Evolutionary conservation across 2,888 invertebrate genomes (phyloP).

Genomic region (Eupithecia insigniata): DNA sequence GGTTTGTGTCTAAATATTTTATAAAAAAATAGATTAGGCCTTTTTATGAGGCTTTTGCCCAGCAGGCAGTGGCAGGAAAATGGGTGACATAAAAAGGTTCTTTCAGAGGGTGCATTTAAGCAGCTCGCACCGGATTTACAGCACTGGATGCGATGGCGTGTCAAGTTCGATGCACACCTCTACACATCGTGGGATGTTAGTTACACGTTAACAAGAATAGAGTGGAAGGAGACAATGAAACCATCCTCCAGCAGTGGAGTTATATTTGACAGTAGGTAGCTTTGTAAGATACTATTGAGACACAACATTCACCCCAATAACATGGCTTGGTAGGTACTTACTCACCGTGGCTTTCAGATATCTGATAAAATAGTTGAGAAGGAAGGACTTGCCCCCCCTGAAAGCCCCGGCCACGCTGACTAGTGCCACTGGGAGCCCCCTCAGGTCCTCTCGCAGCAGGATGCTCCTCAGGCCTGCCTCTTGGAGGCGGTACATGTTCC

Average conservation of each 20-base stretch:
- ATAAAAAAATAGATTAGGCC: too few relatives aligned
- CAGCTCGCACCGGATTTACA: too few relatives aligned
- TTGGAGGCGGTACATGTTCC: conserved; percentile 32
- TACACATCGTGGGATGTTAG: not conserved
- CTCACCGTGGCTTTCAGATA: conserved; percentile 47
- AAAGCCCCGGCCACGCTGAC: conserved; percentile 51
- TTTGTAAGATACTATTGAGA: not conserved
- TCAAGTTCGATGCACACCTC: not conserved
- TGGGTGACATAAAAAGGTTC: too few relatives aligned
- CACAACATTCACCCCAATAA: not conserved
- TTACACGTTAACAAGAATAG: not conserved
- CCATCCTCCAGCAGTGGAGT: too few relatives aligned
- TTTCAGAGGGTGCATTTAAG: too few relatives aligned
- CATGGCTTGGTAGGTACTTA: not conserved
- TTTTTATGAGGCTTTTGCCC: too few relatives aligned
- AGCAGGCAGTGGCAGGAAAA: too few relatives aligned
- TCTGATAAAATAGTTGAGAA: conserved; percentile 50
- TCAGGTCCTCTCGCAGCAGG: conserved; percentile 34
- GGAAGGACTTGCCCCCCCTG: conserved; percentile 52
- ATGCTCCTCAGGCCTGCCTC: conserved; percentile 32
- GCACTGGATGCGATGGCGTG: not conserved
- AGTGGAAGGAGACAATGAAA: not conserved
- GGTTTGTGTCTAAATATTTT: too few relatives aligned
- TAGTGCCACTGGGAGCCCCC: conserved; percentile 46
- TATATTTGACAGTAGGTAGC: not conserved